These are phyloP conservation scores for Peromyscus leucopus DNA, from an alignment of 2,113 vertebrate species.

Conservation along the genomic window DNA sequence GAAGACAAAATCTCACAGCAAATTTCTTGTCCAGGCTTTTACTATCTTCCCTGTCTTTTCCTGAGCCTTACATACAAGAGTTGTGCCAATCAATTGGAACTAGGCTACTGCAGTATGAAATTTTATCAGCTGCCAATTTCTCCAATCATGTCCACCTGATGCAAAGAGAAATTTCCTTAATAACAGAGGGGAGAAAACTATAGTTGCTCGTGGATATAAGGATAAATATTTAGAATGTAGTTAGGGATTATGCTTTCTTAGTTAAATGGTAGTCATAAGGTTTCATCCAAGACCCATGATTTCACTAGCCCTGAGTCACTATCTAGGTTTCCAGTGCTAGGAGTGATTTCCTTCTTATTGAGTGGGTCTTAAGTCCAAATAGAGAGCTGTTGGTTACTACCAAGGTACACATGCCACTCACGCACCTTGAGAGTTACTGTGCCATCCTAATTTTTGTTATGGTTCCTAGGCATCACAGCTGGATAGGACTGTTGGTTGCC, in stretches of 20 bases:
- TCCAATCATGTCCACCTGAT: background rate
- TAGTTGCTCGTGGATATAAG: background rate
- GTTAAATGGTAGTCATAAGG: background rate
- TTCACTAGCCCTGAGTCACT: background rate
- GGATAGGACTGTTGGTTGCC: background rate
- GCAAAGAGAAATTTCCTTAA: background rate
- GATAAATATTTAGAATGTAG: background rate
- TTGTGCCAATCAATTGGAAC: background rate
- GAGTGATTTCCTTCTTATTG: background rate
- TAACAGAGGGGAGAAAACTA: background rate
- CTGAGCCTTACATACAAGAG: background rate
- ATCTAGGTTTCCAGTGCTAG: background rate
- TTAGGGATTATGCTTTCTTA: background rate
- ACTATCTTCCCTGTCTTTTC: background rate
- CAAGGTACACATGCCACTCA: no score
- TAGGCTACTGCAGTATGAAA: background rate
- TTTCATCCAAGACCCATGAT: background rate
- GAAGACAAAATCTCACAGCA: background rate
- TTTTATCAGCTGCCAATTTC: background rate
- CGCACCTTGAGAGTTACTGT: no score
- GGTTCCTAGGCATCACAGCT: background rate
- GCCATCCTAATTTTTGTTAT: background rate
- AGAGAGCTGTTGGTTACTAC: background rate
- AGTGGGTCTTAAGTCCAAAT: background rate
- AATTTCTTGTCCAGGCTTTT: background rate